phyloP scores from a whole-genome alignment of 1,140 invertebrate species.

The Temnothorax nylanderi region DNA sequence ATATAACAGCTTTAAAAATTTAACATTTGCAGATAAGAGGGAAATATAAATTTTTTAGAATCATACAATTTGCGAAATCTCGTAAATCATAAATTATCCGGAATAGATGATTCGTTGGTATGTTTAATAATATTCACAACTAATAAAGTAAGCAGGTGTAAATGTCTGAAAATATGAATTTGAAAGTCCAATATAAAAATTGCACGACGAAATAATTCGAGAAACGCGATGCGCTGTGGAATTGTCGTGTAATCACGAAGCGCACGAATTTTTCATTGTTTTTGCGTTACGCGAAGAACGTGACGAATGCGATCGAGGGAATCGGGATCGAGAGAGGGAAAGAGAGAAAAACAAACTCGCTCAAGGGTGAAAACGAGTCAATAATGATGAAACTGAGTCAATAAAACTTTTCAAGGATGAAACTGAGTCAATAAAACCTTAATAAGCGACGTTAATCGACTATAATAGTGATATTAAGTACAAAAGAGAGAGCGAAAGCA shows the following conservation, averaged over 20 bases:
- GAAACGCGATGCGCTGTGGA: constrained; percentile 22
- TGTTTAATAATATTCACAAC: neutral
- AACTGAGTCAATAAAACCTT: constrained; percentile 69
- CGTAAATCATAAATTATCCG: neutral
- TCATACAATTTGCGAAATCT: neutral
- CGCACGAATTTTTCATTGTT: constrained; percentile 12
- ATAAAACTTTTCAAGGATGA: constrained; percentile 65
- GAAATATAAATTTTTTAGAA: neutral
- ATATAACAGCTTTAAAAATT: neutral
- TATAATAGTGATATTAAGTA: constrained; percentile 69
- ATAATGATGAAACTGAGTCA: constrained; percentile 65
- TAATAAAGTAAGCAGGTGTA: neutral
- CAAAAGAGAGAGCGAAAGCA: constrained; percentile 46
- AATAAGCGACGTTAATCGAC: constrained; percentile 58
- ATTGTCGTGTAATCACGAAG: constrained; percentile 19
- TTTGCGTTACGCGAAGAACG: neutral
- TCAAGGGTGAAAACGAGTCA: constrained; percentile 67
- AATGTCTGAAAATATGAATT: neutral
- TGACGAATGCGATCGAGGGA: constrained; percentile 34
- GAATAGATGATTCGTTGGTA: neutral
- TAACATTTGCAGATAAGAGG: neutral
- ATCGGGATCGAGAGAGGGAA: constrained; percentile 15
- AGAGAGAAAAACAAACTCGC: neutral
- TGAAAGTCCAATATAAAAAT: constrained; percentile 17
- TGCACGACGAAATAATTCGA: neutral